Percentiles rank a stretch among this genome's conserved stretches.
These are phyloP conservation scores for Hemiprocne comata DNA, from an alignment of 2,113 vertebrate genomes.

Conservation along the genomic window DNA sequence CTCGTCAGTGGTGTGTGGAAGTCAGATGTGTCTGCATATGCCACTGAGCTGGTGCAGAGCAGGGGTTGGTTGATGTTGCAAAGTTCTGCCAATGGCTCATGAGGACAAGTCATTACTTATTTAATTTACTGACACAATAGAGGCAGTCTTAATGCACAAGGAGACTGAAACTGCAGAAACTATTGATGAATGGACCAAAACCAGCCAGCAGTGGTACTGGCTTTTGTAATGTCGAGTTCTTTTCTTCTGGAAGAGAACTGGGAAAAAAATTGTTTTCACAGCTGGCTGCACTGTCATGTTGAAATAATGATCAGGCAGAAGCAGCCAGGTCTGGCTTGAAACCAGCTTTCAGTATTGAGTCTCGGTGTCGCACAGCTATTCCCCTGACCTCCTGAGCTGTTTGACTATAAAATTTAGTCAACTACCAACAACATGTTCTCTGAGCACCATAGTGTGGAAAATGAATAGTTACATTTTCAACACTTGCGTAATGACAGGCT, in stretches of 20 bases:
- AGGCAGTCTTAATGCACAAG: neutral
- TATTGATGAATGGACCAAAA: neutral
- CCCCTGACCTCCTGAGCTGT: neutral
- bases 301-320: neutral
- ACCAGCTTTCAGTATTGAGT: neutral
- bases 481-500: neutral
- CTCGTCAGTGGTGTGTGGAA: neutral
- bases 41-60: neutral
- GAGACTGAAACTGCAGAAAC: neutral
- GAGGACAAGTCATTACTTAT: neutral
- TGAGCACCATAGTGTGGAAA: neutral
- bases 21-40: neutral
- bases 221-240: neutral
- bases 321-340: neutral
- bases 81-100: neutral
- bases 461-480: neutral
- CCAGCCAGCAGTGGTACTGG: neutral
- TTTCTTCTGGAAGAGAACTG: neutral
- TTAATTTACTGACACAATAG: neutral
- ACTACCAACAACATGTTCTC: neutral
- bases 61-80: neutral
- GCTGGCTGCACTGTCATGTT: neutral
- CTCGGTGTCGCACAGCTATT: neutral
- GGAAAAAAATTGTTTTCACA: neutral
- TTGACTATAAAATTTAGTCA: neutral